Base-by-base conservation (phyloP, 2,797 vertebrate genomes). In the Notolepis coatsorum region DNA sequence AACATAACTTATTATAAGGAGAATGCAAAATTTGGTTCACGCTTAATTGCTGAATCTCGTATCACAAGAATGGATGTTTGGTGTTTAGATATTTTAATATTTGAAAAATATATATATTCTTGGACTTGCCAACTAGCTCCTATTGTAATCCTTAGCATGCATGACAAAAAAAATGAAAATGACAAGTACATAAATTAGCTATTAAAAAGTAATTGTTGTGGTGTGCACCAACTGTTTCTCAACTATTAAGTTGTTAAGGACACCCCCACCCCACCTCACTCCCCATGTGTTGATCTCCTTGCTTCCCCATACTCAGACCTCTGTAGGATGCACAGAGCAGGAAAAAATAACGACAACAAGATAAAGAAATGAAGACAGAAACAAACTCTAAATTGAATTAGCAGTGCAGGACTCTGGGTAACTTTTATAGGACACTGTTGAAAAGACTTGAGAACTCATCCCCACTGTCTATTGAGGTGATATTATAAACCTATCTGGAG, bases 151-250 rank as follows among this genome's bases (percentile, higher is more conserved):
- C 94, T 97, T 98, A 98, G 96, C 95, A 96, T 99, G 97, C 97
- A 99, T 98, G 97, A 97, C 73, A 91, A 83, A 85, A 87, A 90
- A 80, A 85, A 82, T 90, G 76, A 87, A 89, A 87, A 87, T 82
- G 84, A 92, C 76, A 91, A 89, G 89, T 92, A 92, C 91, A 91
- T 90, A 83, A 93, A 93, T 92, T 93, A 93, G 91, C 90, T 92
- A 91, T 93, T 88, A 79, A 89, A 58, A 93, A 91, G 89, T 95
- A 96, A 96, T 95, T 94, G 96, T 98, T 93, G 94, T 95, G 96
- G 95, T 97, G 96, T 98, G 96, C 96, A 97, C 96, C 96, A 96
- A 96, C 96, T 98, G 96, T 98, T 97, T 98, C 96, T 94, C 95
- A 95, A 96, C 82, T 88, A 90, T 90, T 92, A 80, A 82, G 90